phyloP scores from a whole-genome alignment of 2,797 vertebrate genomes.

The Anisognathus igniventris region DNA sequence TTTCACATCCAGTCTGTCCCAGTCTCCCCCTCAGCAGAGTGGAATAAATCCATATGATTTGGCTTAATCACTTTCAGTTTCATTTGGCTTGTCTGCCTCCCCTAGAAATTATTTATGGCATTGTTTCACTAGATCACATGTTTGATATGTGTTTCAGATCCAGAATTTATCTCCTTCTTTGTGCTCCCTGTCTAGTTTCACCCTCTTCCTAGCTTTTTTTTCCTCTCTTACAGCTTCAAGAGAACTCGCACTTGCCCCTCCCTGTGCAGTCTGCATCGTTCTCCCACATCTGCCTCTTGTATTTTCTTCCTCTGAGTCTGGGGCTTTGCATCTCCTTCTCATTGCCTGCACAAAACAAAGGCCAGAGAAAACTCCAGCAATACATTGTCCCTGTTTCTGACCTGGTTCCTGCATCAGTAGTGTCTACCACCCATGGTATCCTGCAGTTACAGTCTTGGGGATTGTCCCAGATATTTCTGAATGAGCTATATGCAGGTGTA shows the following conservation, averaged over 20 bases:
- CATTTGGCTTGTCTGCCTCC: background rate
- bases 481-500: background rate
- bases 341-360: background rate
- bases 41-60: background rate
- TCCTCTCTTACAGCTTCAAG: background rate
- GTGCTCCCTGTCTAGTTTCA: background rate
- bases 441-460: background rate
- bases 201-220: background rate
- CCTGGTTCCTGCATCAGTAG: background rate
- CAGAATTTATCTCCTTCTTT: background rate
- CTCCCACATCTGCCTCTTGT: background rate
- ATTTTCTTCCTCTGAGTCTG: accelerated
- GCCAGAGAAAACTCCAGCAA: background rate
- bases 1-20: background rate
- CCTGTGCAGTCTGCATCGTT: background rate
- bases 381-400: background rate
- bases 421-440: accelerated
- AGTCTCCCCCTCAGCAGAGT: background rate
- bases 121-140: background rate
- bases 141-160: background rate
- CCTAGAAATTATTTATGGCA: background rate
- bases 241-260: background rate
- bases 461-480: background rate
- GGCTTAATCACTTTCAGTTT: background rate
- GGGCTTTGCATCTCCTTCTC: background rate